Evolutionary conservation across 2,888 invertebrate species (phyloP).

Genomic region (Spilarctia lutea): DNA sequence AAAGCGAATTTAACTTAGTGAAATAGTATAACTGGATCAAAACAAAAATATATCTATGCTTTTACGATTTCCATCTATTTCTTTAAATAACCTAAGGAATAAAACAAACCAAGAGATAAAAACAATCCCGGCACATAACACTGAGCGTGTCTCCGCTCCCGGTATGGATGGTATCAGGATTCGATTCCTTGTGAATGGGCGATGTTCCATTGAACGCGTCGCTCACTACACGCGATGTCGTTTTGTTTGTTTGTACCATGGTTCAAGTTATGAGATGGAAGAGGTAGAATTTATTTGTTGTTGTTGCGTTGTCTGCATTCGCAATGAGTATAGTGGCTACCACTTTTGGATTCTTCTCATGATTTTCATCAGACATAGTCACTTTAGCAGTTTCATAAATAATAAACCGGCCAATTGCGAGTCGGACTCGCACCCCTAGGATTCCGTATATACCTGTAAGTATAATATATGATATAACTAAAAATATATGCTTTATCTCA

Average conservation of each 20-base stretch:
- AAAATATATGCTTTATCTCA: no score
- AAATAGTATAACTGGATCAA: background rate
- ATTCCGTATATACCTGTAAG: no score
- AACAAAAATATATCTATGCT: background rate
- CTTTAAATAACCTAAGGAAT: constrained; percentile 38
- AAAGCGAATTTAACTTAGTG: background rate
- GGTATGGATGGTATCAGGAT: constrained; percentile 65
- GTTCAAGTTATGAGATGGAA: constrained; percentile 40
- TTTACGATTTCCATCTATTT: constrained; percentile 7
- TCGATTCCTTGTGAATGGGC: constrained; percentile 67
- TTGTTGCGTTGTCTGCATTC: no score
- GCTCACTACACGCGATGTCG: constrained; percentile 53
- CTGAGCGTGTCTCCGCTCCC: constrained; percentile 53
- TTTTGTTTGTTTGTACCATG: constrained; percentile 57
- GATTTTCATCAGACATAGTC: no score
- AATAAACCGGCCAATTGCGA: no score
- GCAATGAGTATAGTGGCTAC: no score
- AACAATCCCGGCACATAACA: constrained; percentile 48
- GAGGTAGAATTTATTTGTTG: background rate
- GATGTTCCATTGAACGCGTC: constrained; percentile 67
- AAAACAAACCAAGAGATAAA: constrained; percentile 18
- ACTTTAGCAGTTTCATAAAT: no score
- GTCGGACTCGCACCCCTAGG: no score
- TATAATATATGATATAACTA: no score
- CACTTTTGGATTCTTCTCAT: no score